Percentiles rank a stretch among this genome's conserved stretches.
These are phyloP conservation scores for Axis porcinus DNA, from an alignment of 2,113 vertebrate species.

Conservation along the genomic window DNA sequence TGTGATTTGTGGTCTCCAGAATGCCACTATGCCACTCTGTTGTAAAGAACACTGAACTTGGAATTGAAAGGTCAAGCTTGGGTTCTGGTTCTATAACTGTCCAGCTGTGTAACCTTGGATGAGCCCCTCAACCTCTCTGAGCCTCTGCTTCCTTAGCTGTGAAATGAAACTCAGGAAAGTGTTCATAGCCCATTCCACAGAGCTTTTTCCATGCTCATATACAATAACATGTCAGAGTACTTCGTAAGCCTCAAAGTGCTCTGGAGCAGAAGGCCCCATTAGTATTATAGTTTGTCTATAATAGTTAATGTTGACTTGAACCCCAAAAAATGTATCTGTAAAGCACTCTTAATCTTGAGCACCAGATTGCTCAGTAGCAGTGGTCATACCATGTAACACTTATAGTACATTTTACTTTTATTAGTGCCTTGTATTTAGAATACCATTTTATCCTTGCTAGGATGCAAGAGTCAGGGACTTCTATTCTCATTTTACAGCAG, in stretches of 20 bases:
- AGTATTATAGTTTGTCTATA: neutral
- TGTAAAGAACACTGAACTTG: neutral
- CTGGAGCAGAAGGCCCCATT: neutral
- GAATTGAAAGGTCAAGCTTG: neutral
- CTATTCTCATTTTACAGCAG: conserved; percentile 10
- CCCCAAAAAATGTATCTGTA: neutral
- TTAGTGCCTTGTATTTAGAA: conserved; percentile 1
- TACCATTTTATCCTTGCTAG: neutral
- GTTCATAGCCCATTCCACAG: neutral
- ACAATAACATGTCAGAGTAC: neutral
- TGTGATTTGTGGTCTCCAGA: neutral
- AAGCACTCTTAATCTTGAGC: neutral
- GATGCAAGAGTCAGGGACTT: neutral
- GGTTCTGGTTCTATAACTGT: neutral
- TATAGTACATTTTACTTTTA: conserved; percentile 14
- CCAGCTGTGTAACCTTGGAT: too few relatives aligned
- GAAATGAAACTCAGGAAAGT: neutral
- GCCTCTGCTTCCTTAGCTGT: neutral
- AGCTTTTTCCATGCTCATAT: neutral
- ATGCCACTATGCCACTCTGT: neutral
- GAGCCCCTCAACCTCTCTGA: neutral
- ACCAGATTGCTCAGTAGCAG: neutral
- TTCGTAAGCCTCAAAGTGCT: neutral
- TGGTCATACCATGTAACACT: neutral
- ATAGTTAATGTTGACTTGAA: conserved; percentile 29